Evolutionary conservation across 2,888 invertebrate genomes (phyloP), one percentile per base, ranked within the genome.

Genomic region (Drosophila nr. perissopoda): DNA sequence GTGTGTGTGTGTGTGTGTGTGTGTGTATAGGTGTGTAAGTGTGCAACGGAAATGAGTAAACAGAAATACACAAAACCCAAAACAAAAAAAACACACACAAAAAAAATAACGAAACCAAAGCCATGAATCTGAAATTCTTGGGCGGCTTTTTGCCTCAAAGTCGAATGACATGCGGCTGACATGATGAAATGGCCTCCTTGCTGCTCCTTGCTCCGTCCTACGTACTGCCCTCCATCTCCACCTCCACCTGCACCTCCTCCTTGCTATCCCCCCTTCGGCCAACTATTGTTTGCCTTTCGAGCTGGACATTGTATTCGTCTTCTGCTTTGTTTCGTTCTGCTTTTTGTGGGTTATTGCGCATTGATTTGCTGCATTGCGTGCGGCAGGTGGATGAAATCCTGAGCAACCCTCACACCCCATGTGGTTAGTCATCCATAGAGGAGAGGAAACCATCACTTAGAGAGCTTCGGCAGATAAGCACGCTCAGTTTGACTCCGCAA

Each of bases 81-180:
- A 31, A 48, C 45, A 25, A 25, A 21, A 42, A 52, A 53, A n/a
- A 40, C 4, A 40, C 10, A 42, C 38, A 40, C 8, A 40, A 7
- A 0, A 2, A 4, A n/a, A 38, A 53, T 33, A 54, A 18, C 56
- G 53, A 61, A 76, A 75, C 51, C 82, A 79, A 67, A 71, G 87
- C 80, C 70, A 83, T 86, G 89, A 86, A 86, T 85, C 89, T 86
- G 87, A 88, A 88, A 88, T 86, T 87, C 83, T 76, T 85, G 59
- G 61, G 42, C 61, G 71, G 66, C 57, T 69, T 73, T 87, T 82
- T 77, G 60, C 71, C 79, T 79, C 72, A 58, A 83, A 79, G 65
- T 79, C 56, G 56, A 78, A 83, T 85, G 85, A 88, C 88, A 85
- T 79, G 86, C 81, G 88, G 73, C 86, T 77, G 83, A 88, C 85